These are phyloP conservation scores for Noctilio leporinus DNA, from an alignment of 2,113 vertebrate genomes.

Conservation along the genomic window DNA sequence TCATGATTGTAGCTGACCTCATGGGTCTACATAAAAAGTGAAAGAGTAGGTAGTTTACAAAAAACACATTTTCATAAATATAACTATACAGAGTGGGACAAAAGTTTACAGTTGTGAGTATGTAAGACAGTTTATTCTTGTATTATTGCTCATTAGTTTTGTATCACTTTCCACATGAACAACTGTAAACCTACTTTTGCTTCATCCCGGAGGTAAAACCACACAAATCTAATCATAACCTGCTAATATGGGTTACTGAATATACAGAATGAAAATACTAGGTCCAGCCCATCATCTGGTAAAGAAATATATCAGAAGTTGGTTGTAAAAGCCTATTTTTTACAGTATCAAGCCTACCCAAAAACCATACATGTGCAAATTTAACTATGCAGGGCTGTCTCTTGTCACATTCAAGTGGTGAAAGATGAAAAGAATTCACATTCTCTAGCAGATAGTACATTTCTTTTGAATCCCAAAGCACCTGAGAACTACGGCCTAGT, in stretches of 20 bases:
- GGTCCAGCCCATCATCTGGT: not conserved
- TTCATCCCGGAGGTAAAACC: not conserved
- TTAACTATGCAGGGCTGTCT: not conserved
- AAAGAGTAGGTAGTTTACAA: not conserved
- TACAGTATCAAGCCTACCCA: not conserved
- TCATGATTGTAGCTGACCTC: not conserved
- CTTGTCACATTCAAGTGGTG: not conserved
- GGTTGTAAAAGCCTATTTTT: not conserved
- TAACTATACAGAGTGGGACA: not conserved
- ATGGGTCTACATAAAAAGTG: not conserved
- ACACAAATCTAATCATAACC: not conserved
- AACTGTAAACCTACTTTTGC: not conserved
- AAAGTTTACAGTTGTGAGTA: not conserved
- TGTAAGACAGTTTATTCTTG: not conserved
- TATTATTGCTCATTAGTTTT: not conserved
- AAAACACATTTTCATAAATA: not conserved
- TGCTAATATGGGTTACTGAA: too few relatives aligned
- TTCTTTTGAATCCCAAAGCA: not conserved
- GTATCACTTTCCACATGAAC: not conserved
- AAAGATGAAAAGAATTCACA: not conserved
- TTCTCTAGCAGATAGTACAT: not conserved
- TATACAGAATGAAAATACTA: not conserved
- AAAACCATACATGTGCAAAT: not conserved
- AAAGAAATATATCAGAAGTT: not conserved
- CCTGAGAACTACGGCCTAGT: not conserved